phyloP scores from a whole-genome alignment of 2,113 vertebrate species.

The Ptyas mucosa region DNA sequence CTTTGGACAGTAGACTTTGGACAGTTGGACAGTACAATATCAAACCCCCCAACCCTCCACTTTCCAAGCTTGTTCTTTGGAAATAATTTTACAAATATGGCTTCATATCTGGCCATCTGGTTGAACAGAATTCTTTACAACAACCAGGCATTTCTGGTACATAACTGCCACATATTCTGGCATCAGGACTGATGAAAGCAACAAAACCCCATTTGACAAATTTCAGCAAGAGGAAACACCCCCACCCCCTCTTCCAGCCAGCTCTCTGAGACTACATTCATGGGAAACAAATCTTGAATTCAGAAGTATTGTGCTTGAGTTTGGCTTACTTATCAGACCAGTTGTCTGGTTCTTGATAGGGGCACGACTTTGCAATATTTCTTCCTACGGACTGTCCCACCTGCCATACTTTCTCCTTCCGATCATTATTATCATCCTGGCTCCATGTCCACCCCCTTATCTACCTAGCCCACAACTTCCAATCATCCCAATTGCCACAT shows the following conservation, averaged over 20 bases:
- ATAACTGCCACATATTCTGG: neutral
- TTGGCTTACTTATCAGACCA: neutral
- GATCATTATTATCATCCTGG: neutral
- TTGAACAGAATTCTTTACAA: neutral
- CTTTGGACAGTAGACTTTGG: no score
- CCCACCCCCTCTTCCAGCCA: neutral
- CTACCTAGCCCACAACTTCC: neutral
- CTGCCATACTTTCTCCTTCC: neutral
- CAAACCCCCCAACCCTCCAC: accelerated
- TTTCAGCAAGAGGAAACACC: neutral
- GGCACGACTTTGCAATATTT: neutral
- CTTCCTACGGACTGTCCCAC: neutral
- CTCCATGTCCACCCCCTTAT: neutral
- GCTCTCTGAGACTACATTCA: neutral
- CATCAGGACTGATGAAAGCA: neutral
- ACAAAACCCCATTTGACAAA: neutral
- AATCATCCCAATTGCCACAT: neutral
- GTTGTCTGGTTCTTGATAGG: neutral
- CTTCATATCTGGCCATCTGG: neutral
- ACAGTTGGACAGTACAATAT: neutral
- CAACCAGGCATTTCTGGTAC: neutral
- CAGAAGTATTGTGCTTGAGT: neutral
- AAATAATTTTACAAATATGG: neutral
- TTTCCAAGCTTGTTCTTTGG: neutral
- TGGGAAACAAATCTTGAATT: neutral